phyloP scores from a whole-genome alignment of 2,888 invertebrate genomes.

The Encarsia formosa region DNA sequence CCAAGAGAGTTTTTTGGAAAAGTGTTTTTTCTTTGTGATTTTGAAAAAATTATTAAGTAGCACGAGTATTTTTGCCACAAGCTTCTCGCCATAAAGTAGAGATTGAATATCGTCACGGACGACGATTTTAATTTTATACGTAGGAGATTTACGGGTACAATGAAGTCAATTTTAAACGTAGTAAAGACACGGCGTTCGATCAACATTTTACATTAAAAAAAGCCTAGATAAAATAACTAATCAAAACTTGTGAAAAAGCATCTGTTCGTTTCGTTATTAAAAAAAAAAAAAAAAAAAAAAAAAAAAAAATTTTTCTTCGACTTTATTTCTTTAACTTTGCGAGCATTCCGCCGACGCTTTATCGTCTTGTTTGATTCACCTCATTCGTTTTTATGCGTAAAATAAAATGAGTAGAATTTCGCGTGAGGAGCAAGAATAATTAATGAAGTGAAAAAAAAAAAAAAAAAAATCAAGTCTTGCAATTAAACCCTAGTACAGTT shows the following conservation, averaged over 20 bases:
- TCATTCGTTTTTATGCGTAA: neutral
- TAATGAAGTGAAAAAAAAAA: neutral
- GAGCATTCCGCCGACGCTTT: conserved; percentile 11
- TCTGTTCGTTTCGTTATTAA: too few relatives aligned
- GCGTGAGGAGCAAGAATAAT: neutral
- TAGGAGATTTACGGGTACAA: conserved; percentile 11
- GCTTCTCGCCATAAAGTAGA: too few relatives aligned
- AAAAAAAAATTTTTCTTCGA: neutral
- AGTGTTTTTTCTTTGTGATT: too few relatives aligned
- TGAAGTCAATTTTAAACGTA: conserved; percentile 16
- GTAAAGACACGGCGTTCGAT: conserved; percentile 2
- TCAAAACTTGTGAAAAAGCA: too few relatives aligned
- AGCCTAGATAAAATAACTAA: too few relatives aligned
- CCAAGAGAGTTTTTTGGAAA: too few relatives aligned
- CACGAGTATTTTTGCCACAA: too few relatives aligned
- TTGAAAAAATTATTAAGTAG: too few relatives aligned
- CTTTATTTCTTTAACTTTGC: conserved; percentile 6
- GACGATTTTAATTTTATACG: too few relatives aligned
- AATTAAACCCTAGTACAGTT: conserved; percentile 12
- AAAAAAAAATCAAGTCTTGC: conserved; percentile 12
- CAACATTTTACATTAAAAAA: too few relatives aligned
- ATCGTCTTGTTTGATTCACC: neutral
- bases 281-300: neutral
- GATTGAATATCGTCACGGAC: too few relatives aligned
- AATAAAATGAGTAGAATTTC: too few relatives aligned